phyloP scores from a whole-genome alignment of 2,797 vertebrate species.

The Oreonectes daqikongensis region DNA sequence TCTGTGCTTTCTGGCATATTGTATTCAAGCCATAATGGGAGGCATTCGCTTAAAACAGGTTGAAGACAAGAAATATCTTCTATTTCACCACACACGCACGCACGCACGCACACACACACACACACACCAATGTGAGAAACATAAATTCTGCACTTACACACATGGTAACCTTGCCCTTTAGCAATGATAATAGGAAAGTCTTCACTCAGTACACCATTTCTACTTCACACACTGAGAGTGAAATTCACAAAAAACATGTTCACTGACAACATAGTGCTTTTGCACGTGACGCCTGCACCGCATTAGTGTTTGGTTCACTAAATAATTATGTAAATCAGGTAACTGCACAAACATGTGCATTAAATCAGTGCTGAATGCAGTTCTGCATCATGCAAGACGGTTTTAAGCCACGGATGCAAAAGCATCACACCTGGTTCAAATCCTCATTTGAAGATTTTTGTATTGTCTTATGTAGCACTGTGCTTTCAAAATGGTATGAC shows the following conservation, averaged over 20 bases:
- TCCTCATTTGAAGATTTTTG: neutral
- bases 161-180: neutral
- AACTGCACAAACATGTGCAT: neutral
- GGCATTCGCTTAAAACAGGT: constrained; percentile 1
- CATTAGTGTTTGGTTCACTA: neutral
- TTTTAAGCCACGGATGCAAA: no score
- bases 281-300: neutral
- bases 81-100: neutral
- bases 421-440: neutral
- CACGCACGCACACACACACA: neutral
- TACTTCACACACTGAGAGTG: neutral
- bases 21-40: constrained; percentile 26
- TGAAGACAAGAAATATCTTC: neutral
- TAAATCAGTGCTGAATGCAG: neutral
- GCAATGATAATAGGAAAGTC: constrained; percentile 26
- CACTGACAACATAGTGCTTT: neutral
- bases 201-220: constrained; percentile 25
- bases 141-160: constrained; percentile 21
- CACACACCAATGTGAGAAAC: constrained; percentile 3
- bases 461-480: no score
- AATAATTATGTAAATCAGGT: constrained; percentile 4
- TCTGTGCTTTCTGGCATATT: neutral
- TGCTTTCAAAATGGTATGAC: no score
- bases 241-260: neutral
- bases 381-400: neutral